Evolutionary conservation across 2,888 invertebrate species (phyloP).

Genomic region (Hartigia nigra): DNA sequence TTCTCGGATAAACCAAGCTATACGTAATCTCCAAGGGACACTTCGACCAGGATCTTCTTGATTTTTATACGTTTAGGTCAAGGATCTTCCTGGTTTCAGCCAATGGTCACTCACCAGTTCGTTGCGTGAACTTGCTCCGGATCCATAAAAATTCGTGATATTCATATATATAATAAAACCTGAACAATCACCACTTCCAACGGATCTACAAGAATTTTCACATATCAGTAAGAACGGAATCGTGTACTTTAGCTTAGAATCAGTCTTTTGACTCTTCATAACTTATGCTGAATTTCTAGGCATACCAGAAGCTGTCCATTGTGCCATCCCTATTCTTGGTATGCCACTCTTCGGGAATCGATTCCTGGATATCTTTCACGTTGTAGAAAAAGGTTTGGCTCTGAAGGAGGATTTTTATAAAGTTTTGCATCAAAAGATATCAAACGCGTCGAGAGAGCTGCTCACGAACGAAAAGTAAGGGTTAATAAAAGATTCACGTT

Average conservation of each 20-base stretch:
- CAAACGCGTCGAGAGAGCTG: constrained; percentile 35
- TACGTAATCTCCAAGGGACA: constrained; percentile 21
- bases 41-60: constrained; percentile 27
- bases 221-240: constrained; percentile 27
- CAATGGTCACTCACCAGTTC: constrained; percentile 28
- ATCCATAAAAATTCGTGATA: constrained; percentile 33
- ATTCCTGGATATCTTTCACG: constrained; percentile 51
- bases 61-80: constrained; percentile 25
- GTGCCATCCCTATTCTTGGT: constrained; percentile 65
- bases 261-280: constrained; percentile 65
- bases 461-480: constrained; percentile 47
- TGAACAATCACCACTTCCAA: constrained; percentile 9
- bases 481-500: constrained; percentile 5
- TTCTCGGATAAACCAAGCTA: constrained; percentile 19
- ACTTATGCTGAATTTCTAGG: constrained; percentile 70
- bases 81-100: constrained; percentile 40
- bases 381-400: constrained; percentile 52
- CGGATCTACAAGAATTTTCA: constrained; percentile 31
- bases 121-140: constrained; percentile 42
- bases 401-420: constrained; percentile 44
- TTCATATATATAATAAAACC: constrained; percentile 3
- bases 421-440: constrained; percentile 37
- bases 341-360: constrained; percentile 64
- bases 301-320: constrained; percentile 65
- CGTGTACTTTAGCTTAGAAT: constrained; percentile 39